Conservation (phyloP, 2,113 vertebrate species). For the Epinephelus lanceolatus region DNA sequence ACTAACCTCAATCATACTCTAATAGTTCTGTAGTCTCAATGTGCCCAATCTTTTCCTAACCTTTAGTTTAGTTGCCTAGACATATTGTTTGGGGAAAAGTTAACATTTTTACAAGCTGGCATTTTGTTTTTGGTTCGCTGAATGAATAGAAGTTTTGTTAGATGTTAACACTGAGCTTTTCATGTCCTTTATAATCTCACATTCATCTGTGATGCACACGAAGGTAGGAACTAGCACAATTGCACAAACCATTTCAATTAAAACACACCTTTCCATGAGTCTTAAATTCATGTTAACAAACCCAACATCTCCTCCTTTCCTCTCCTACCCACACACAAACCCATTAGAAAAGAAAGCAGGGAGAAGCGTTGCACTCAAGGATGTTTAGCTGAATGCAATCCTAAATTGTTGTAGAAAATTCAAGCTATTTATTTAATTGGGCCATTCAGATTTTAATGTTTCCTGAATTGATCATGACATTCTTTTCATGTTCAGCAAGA, state of each 20-base stretch:
- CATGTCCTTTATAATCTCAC: background rate
- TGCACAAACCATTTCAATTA: background rate
- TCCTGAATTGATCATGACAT: background rate
- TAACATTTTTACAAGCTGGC: too few relatives aligned
- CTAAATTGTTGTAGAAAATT: background rate
- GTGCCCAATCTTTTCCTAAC: background rate
- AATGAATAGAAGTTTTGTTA: too few relatives aligned
- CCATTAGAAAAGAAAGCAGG: background rate
- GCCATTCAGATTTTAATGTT: background rate
- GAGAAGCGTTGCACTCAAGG: background rate
- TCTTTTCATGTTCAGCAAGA: conserved; percentile 4
- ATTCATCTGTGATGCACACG: background rate
- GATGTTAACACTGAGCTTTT: background rate
- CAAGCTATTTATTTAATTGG: background rate
- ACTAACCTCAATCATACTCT: background rate
- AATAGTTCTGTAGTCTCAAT: background rate
- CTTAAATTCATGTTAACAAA: conserved; percentile 36
- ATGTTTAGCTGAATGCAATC: background rate
- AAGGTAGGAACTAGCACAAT: background rate
- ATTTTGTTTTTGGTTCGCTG: too few relatives aligned
- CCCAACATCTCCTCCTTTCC: background rate
- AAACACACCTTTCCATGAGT: background rate
- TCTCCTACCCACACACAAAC: background rate
- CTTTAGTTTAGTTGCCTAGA: background rate
- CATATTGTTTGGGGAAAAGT: background rate